Conservation (phyloP, 2,888 invertebrate species). For the Noctua janthina region DNA sequence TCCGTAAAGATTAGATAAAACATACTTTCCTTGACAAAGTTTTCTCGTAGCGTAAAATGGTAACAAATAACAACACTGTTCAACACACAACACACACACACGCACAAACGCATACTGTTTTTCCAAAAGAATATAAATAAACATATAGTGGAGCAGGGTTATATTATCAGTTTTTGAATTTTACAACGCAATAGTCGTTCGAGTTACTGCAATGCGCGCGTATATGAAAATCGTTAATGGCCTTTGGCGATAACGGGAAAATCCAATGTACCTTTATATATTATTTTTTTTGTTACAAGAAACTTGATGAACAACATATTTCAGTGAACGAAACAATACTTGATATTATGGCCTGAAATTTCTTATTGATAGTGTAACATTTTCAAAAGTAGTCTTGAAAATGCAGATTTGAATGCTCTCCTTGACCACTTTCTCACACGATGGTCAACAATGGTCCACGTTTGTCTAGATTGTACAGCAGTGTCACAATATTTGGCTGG, state of each 20-base stretch:
- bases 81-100: too few relatives aligned
- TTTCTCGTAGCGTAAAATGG: not conserved
- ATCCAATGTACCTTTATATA: conserved; percentile 45
- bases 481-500: conserved; percentile 27
- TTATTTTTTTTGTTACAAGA: conserved; percentile 18
- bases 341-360: not conserved
- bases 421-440: not conserved
- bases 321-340: not conserved
- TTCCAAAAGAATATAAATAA: not conserved
- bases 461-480: not conserved
- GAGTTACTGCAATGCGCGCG: conserved; percentile 54
- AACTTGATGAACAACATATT: conserved; percentile 1
- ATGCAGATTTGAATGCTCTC: not conserved
- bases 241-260: conserved; percentile 70
- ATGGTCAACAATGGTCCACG: not conserved
- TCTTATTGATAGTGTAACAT: not conserved
- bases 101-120: not conserved
- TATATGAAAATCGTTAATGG: conserved; percentile 61
- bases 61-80: conserved; percentile 5
- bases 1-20: not conserved
- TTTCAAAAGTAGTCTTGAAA: not conserved
- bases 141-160: conserved; percentile 14
- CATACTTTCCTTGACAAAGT: not conserved
- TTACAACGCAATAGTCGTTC: conserved; percentile 68
- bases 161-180: conserved; percentile 63